Base-by-base conservation (phyloP, 2,888 invertebrate genomes). In the Molanna angustata region DNA sequence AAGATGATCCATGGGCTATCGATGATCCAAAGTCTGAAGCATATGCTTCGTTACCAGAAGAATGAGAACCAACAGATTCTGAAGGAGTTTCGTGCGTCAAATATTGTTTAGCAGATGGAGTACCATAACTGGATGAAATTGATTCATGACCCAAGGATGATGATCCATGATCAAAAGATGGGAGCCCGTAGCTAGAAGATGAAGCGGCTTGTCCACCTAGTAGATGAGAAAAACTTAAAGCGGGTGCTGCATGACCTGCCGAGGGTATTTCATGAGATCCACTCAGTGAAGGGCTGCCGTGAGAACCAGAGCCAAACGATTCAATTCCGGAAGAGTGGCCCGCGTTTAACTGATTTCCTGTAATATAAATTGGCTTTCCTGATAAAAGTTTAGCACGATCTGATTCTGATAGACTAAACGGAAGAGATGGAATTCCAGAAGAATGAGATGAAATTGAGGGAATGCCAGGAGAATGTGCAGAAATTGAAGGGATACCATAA, bases 201-300 rank as follows among this genome's bases (percentile, higher is more conserved):
- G 46, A 45, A 2, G 50, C 27, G 16, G 44, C 45, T 18, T 56
- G 54, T 3, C 49, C 49, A 16, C 67, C 69, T 42, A 70, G 66
- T 13, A 68, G 62, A 45, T 54, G 41, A 13, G 42, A 50, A 43
- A 59, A 59, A 17, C 52, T 56, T 16, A 47, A 35, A 3, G 59
- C 41, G 6, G 59, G 54, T 16, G 59, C 59, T 3, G 59, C 48
- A 33, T 59, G 59, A 2, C 59, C 59, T 7, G 59, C 54, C 32
- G 59, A 59, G 16, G 59, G 59, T 27, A 59, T 41, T 35, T 56
- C 43, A 44, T 52, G 54, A 22, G 56, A 56, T 21, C 59, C 59
- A 13, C 49, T 56, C 33, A 59, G 21, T 2, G 59, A 56, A 14
- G 54, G 56, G 35, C 59, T 59, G 19, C 59, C 58, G 18, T 58